Base-by-base conservation (phyloP, 1,140 invertebrate genomes). In the Drosophila arizonae region DNA sequence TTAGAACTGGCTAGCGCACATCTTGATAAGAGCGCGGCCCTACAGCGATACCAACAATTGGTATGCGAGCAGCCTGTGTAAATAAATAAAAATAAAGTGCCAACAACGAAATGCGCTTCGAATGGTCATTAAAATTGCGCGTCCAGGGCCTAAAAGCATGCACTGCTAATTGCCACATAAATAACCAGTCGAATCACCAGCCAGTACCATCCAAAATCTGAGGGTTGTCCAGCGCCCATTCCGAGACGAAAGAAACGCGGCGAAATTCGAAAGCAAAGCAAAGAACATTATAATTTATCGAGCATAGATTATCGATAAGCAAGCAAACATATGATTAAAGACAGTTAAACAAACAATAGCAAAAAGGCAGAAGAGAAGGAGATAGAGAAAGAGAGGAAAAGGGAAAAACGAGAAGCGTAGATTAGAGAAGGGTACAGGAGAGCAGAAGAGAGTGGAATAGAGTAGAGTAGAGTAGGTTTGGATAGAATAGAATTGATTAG, bases 61-160 rank as follows among this genome's bases (percentile, higher is more conserved):
- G 62, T 73, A 69, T 69, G 55, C 57, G 50, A n/a, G 8, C 11
- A 45, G 58, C 46, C 60, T 67, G 52, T 67, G 70, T 71, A 81
- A 76, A 86, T 79, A 87, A 84, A 82, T 82, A 82, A 79, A 79
- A 75, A 79, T 73, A 82, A 87, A 79, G 76, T 87, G 84, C 72
- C 84, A 87, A 88, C 84, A 79, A 84, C 79, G 84, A 88, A 87
- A 87, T 82, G 84, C 84, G 84, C 84, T 84, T 88, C 73, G 77
- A 88, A 88, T 72, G 82, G 79, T 87, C 82, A 87, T 87, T 87
- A 88, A 87, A 87, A 87, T 67, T 72, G 73, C 45, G 62, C 55
- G 45, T 30, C 62, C 68, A 61, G 70, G 51, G 52, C 55, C 80
- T 71, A 66, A 81, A 81, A 81, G 77, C 74, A 74, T 85, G 81